These are phyloP conservation scores for Austrolebias charrua DNA, from an alignment of 2,797 vertebrate species.

Conservation along the genomic window DNA sequence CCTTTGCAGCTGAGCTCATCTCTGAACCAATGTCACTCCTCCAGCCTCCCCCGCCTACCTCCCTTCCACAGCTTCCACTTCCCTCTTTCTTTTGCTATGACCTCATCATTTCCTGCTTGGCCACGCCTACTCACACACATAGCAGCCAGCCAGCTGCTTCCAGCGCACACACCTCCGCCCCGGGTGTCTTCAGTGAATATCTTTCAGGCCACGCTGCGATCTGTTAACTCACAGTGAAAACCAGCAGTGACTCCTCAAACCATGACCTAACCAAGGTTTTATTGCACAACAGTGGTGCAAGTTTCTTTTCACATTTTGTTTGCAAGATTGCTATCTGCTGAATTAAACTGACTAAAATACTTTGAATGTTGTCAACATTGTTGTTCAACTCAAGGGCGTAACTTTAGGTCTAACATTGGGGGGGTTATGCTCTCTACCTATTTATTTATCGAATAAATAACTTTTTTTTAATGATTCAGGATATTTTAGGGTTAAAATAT, in stretches of 20 bases:
- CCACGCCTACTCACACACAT: conserved; percentile 49
- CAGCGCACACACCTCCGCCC: conserved; percentile 10
- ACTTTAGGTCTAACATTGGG: no score
- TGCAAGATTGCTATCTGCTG: no score
- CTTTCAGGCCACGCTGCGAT: conserved; percentile 19
- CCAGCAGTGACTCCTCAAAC: background rate
- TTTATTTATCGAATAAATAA: no score
- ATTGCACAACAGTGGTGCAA: no score
- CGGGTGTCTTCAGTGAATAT: conserved; percentile 37
- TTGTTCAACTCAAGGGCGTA: no score
- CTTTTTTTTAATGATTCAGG: no score
- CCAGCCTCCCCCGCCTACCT: conserved; percentile 32
- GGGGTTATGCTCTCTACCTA: no score
- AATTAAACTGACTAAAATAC: no score
- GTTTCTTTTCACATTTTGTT: no score
- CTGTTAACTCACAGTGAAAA: conserved; percentile 1
- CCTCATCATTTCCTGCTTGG: conserved; percentile 74
- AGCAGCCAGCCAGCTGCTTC: conserved; percentile 40
- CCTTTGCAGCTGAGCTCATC: conserved; percentile 81
- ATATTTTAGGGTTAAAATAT: no score
- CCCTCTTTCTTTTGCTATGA: conserved; percentile 66
- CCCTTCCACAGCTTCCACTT: conserved; percentile 27
- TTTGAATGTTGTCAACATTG: no score
- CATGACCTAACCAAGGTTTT: no score
- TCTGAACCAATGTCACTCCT: conserved; percentile 70